phyloP scores from a whole-genome alignment of 2,888 invertebrate genomes.

The Apamea anceps region DNA sequence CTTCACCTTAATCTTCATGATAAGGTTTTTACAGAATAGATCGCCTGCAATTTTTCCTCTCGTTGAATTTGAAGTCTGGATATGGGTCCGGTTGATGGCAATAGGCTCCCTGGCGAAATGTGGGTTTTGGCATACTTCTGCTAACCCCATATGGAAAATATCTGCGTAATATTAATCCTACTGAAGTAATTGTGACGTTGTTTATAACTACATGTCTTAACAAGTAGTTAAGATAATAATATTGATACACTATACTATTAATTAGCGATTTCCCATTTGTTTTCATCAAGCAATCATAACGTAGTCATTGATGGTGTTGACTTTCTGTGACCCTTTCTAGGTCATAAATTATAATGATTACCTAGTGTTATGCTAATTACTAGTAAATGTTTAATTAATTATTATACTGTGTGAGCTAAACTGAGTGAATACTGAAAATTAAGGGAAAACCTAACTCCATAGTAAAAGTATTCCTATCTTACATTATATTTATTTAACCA shows the following conservation, averaged over 20 bases:
- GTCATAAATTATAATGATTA: not conserved
- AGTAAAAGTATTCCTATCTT: no score
- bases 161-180: not conserved
- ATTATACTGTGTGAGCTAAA: not conserved
- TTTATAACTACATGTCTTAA: not conserved
- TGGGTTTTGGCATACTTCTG: not conserved
- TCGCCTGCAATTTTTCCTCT: not conserved
- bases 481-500: no score
- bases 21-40: not conserved
- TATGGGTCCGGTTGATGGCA: not conserved
- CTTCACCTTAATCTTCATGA: no score
- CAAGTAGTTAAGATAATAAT: slow-evolving; percentile 7
- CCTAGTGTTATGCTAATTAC: not conserved
- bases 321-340: not conserved
- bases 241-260: slow-evolving; percentile 19
- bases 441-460: no score
- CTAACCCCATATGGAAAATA: not conserved
- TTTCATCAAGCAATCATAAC: not conserved
- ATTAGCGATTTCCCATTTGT: slow-evolving; percentile 13
- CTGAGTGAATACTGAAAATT: no score
- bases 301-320: not conserved
- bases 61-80: not conserved
- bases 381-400: not conserved
- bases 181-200: not conserved
- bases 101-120: not conserved